phyloP scores from a whole-genome alignment of 2,888 invertebrate genomes.

The Leucophora obtusa region DNA sequence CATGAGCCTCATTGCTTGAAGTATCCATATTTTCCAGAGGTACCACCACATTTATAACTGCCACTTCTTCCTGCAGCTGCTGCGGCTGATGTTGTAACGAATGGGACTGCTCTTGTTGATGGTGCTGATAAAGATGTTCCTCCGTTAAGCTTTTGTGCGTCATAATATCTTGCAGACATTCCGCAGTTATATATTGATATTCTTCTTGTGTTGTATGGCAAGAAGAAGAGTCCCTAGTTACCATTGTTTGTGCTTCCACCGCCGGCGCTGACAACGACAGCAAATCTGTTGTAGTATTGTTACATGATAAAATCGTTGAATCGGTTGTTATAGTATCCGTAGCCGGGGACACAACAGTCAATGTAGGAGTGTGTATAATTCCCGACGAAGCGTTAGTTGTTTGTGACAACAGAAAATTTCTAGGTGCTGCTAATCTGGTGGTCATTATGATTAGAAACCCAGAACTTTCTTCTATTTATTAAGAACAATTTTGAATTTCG shows the following conservation, averaged over 20 bases:
- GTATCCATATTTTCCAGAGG: constrained; percentile 56
- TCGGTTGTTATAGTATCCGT: constrained; percentile 62
- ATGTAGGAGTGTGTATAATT: constrained; percentile 60
- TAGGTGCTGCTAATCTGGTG: constrained; percentile 58
- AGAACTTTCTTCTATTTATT: background rate
- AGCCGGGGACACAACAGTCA: constrained; percentile 62
- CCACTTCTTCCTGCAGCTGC: constrained; percentile 54
- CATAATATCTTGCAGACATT: constrained; percentile 61
- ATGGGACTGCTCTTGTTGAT: constrained; percentile 68
- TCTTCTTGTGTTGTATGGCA: constrained; percentile 55
- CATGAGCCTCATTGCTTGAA: constrained; percentile 55
- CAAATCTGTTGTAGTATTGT: constrained; percentile 58
- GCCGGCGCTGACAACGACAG: background rate
- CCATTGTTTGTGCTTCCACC: constrained; percentile 22
- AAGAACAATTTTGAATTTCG: too few species aligned
- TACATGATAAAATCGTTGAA: constrained; percentile 65
- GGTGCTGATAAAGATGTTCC: constrained; percentile 70
- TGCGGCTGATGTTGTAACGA: constrained; percentile 20
- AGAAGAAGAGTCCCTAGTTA: constrained; percentile 56
- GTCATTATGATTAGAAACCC: constrained; percentile 41
- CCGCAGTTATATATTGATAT: constrained; percentile 59
- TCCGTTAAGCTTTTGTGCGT: constrained; percentile 46
- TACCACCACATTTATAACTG: constrained; percentile 60
- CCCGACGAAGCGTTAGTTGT: constrained; percentile 39
- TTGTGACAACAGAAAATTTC: constrained; percentile 58